These are phyloP conservation scores for Ormia ochracea DNA, from an alignment of 2,888 invertebrate species.

Conservation along the genomic window DNA sequence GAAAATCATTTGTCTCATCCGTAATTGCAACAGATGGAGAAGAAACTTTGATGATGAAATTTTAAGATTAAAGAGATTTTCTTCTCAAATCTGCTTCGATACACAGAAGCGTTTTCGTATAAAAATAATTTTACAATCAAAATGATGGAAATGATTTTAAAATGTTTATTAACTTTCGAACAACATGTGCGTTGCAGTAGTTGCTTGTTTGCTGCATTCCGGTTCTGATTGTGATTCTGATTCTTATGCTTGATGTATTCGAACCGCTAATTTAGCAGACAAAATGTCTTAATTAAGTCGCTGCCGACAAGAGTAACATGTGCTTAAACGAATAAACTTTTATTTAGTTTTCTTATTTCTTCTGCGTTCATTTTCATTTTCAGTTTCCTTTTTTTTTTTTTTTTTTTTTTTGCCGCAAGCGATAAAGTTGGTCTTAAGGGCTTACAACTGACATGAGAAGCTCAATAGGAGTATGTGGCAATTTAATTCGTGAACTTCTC, in stretches of 20 bases:
- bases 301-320: not conserved
- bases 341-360: not conserved
- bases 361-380: too few relatives aligned
- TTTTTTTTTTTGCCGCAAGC: too few relatives aligned
- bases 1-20: slow-evolving; percentile 57
- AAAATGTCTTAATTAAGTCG: slow-evolving; percentile 57
- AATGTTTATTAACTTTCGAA: not conserved
- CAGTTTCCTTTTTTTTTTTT: too few relatives aligned
- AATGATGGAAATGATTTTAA: too few relatives aligned
- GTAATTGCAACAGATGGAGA: slow-evolving; percentile 57
- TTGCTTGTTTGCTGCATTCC: not conserved
- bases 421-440: too few relatives aligned
- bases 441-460: too few relatives aligned
- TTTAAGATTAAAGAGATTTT: slow-evolving; percentile 45
- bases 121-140: not conserved
- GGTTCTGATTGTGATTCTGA: not conserved
- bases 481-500: too few relatives aligned
- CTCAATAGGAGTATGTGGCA: too few relatives aligned
- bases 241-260: slow-evolving; percentile 13
- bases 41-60: slow-evolving; percentile 53
- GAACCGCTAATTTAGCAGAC: slow-evolving; percentile 44
- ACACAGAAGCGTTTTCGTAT: not conserved
- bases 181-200: slow-evolving; percentile 4
- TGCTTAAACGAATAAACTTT: not conserved
- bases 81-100: not conserved